Evolutionary conservation across 2,888 invertebrate genomes (phyloP), one percentile per base, ranked within the genome.

Genomic region (Syritta pipiens): DNA sequence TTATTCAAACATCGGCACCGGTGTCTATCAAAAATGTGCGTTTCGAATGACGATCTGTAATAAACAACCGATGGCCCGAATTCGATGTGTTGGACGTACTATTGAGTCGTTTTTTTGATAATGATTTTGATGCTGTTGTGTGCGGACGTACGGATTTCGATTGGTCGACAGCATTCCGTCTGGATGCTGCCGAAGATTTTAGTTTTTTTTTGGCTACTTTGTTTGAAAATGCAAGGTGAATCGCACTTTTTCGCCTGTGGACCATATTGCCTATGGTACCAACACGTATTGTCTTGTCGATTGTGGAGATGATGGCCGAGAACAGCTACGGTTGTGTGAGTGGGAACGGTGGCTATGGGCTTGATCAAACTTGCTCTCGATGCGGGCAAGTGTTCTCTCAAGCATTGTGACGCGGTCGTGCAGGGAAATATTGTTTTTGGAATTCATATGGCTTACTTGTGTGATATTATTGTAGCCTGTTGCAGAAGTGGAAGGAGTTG

Each of bases 41-140:
- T 12, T 46, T 46, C 12, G 26, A 26, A 28, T n/a, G 28, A 32
- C 32, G 32, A 32, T 19, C 24, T 12, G 20, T 82, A 74, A 20
- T 81, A 79, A 53, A 53, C 1, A 53, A 37, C 7, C 28, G 48
- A 28, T 24, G 26, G 26, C 48, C 9, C 7, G 28, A 5, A 9
- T 12, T 28, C 12, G 24, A 14, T 26, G 2, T 14, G 28, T 26
- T 28, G 28, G 5, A 17, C 0, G 51, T 51, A 22, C 12, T 35
- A 9, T 32, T 32, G 32, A 5, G 32, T 3, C 10, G 7, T 3
- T 32, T 32, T 32, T 5, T 9, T 32, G 9, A 32, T 9, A 10
- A 1, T 32, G 10, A 10, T 51, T 9, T 7, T 32, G 32, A 7
- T 10, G 6, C 3, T 32, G 9, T 9, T 32, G 32, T 32, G 9